A percentile compares a stretch with the other conserved stretches of the same genome.
Conservation (phyloP, 2,113 vertebrate genomes). For the Percina caprodes region DNA sequence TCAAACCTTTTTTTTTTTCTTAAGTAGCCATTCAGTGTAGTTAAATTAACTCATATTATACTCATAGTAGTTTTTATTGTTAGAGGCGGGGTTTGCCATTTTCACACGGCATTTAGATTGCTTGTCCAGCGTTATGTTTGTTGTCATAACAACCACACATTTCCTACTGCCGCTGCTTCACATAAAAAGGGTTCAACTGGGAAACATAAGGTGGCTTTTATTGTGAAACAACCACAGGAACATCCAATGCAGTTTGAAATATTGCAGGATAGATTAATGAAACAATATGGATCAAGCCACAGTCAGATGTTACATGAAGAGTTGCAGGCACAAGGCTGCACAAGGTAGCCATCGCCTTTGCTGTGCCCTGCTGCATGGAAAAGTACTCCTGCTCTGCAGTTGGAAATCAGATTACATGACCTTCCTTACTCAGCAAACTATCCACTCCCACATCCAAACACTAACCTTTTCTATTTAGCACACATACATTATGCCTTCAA, state of each 20-base stretch:
- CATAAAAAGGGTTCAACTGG: not conserved
- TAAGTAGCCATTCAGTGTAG: not conserved
- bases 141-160: not conserved
- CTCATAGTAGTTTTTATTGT: not conserved
- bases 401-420: not conserved
- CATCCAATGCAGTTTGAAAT: not conserved
- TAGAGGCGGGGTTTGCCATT: not conserved
- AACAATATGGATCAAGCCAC: not conserved
- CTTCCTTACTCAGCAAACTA: not conserved
- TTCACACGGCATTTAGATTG: not conserved
- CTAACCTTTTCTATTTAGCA: not conserved
- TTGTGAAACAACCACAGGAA: not conserved
- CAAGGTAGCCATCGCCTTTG: not conserved
- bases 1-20: not conserved
- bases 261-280: not conserved
- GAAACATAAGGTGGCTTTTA: not conserved
- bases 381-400: not conserved
- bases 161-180: not conserved
- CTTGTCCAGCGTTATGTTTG: not conserved
- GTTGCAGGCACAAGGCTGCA: not conserved
- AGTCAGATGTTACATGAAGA: not conserved
- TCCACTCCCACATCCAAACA: not conserved
- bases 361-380: not conserved
- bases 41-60: not conserved
- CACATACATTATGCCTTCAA: not conserved